Conservation (phyloP, 2,113 vertebrate species). For the Elaphurus davidianus region DNA sequence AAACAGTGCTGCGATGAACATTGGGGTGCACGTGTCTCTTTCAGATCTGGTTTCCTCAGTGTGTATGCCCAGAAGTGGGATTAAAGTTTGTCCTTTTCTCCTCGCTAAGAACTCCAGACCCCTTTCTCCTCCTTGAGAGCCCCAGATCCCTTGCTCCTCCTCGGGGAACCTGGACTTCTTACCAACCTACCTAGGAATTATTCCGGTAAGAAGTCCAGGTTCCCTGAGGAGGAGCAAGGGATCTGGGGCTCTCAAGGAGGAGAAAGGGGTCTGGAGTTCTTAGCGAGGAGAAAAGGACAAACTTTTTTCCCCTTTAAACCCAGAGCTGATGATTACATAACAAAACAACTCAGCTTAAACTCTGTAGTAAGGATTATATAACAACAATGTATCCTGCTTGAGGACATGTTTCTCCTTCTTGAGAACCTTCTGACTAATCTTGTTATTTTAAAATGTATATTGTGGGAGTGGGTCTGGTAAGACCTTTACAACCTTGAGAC, state of each 20-base stretch:
- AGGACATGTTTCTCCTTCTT: not conserved
- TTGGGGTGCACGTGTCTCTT: too few species aligned
- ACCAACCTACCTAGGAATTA: not conserved
- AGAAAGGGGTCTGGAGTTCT: not conserved
- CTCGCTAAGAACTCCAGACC: not conserved
- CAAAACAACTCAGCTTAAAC: not conserved
- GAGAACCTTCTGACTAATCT: not conserved
- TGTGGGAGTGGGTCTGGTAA: not conserved
- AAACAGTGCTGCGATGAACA: too few species aligned
- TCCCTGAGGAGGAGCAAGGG: not conserved
- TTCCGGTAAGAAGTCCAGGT: not conserved
- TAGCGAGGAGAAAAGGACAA: not conserved
- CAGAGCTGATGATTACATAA: not conserved
- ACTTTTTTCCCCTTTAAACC: not conserved
- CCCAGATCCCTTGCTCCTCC: not conserved
- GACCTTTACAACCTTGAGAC: not conserved
- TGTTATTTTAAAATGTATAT: not conserved
- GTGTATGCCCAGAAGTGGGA: too few species aligned
- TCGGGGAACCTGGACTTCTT: not conserved
- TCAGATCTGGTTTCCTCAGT: too few species aligned
- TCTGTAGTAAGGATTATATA: not conserved
- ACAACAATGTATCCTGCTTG: not conserved
- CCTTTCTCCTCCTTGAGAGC: not conserved
- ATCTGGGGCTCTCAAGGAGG: not conserved
- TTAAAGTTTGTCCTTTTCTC: not conserved